phyloP scores from a whole-genome alignment of 1,140 invertebrate genomes.

The Nasonia giraulti region DNA sequence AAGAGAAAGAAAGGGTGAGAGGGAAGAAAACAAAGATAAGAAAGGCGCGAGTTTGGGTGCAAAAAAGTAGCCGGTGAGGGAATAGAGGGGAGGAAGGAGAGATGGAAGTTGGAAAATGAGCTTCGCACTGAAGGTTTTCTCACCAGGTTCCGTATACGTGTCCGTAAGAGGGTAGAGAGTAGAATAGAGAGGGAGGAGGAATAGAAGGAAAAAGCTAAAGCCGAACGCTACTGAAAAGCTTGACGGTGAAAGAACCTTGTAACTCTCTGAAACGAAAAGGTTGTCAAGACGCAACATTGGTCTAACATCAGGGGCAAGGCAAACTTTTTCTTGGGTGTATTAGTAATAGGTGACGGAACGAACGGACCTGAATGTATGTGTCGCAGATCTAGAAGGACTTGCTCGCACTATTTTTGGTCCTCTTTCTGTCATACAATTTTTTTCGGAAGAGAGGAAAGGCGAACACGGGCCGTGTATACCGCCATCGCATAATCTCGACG shows the following conservation, averaged over 20 bases:
- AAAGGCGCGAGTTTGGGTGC: too few relatives aligned
- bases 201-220: background rate
- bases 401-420: background rate
- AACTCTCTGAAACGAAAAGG: background rate
- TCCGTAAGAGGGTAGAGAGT: background rate
- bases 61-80: too few relatives aligned
- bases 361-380: constrained; percentile 8
- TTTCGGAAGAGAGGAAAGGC: background rate
- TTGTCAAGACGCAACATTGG: background rate
- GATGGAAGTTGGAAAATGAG: constrained; percentile 20
- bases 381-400: background rate
- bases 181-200: background rate
- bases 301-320: background rate
- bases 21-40: background rate
- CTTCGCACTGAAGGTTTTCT: background rate
- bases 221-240: constrained; percentile 6
- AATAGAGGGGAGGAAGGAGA: background rate
- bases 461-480: background rate
- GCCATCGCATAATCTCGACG: background rate
- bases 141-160: background rate
- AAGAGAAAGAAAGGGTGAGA: too few relatives aligned
- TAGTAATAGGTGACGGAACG: background rate
- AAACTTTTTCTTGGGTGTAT: constrained; percentile 7
- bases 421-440: background rate
- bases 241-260: background rate